Percentiles rank a stretch among this genome's conserved stretches.
Conservation (phyloP, 2,888 invertebrate species). For the Nemapogon koenigi region DNA sequence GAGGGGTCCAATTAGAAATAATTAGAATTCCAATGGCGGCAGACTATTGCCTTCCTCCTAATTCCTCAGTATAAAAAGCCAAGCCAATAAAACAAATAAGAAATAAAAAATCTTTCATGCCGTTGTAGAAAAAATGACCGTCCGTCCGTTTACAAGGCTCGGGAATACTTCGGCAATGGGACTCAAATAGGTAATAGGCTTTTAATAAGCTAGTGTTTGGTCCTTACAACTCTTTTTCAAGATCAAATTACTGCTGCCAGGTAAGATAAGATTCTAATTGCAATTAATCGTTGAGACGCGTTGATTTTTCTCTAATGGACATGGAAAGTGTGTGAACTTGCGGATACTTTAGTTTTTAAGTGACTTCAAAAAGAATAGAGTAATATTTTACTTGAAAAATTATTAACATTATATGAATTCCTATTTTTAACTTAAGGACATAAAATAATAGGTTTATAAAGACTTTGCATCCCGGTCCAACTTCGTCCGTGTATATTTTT, state of each 20-base stretch:
- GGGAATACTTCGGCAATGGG: constrained; percentile 7
- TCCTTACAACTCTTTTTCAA: constrained; percentile 7
- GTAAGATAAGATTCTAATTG: no score
- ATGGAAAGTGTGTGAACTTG: not conserved
- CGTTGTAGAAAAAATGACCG: constrained; percentile 5
- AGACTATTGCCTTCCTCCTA: constrained; percentile 8
- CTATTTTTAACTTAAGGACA: no score
- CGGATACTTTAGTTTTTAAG: no score
- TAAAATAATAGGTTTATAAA: no score
- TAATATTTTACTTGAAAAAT: no score
- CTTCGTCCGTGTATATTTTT: no score
- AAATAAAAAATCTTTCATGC: not conserved
- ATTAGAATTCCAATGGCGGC: constrained; percentile 9
- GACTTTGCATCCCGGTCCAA: no score
- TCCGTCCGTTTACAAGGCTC: constrained; percentile 5
- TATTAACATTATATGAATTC: no score
- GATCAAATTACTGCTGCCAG: constrained; percentile 8
- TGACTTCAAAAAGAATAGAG: no score
- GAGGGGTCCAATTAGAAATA: constrained; percentile 14
- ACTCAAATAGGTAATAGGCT: constrained; percentile 18
- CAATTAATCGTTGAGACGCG: not conserved
- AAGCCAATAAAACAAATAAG: constrained; percentile 4
- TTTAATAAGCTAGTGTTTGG: constrained; percentile 15
- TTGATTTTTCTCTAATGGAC: not conserved
- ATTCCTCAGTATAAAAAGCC: constrained; percentile 1